Conservation (phyloP, 2,888 invertebrate genomes). For the Sphaerophoria rueppellii region DNA sequence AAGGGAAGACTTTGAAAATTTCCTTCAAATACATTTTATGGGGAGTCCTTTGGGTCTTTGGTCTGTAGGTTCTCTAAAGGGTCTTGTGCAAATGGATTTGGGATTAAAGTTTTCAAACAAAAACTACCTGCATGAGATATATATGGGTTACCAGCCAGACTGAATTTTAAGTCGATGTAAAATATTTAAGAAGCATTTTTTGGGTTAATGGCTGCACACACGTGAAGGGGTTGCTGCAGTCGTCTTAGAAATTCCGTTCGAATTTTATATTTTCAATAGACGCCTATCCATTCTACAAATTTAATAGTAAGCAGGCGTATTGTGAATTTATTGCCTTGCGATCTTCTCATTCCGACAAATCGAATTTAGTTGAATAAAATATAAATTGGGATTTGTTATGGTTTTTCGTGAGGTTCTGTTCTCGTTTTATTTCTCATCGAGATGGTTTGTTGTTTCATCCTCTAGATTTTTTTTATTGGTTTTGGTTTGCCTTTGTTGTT, state of each 20-base stretch:
- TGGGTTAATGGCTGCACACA: slow-evolving; percentile 29
- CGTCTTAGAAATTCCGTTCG: neutral
- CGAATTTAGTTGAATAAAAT: slow-evolving; percentile 53
- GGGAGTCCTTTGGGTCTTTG: neutral
- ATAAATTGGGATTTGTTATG: slow-evolving; percentile 56
- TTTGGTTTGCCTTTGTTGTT: slow-evolving; percentile 30
- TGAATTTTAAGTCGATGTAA: slow-evolving; percentile 20
- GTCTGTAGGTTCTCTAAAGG: neutral
- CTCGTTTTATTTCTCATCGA: neutral
- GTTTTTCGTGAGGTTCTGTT: slow-evolving; percentile 35
- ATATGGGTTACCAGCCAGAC: slow-evolving; percentile 7
- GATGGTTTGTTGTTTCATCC: no score
- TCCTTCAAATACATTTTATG: slow-evolving; percentile 4
- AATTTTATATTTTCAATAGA: neutral
- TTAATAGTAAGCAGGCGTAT: neutral
- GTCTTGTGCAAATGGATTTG: slow-evolving; percentile 33
- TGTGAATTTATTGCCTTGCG: slow-evolving; percentile 18
- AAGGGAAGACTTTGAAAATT: slow-evolving; percentile 19
- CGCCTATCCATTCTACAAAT: slow-evolving; percentile 9
- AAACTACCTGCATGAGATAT: neutral
- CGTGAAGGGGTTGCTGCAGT: slow-evolving; percentile 22
- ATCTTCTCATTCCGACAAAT: neutral
- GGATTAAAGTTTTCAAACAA: slow-evolving; percentile 20
- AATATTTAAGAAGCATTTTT: slow-evolving; percentile 18
- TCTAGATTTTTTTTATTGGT: neutral